Conservation (phyloP, 1,140 invertebrate genomes). For the Tetranychus urticae region DNA sequence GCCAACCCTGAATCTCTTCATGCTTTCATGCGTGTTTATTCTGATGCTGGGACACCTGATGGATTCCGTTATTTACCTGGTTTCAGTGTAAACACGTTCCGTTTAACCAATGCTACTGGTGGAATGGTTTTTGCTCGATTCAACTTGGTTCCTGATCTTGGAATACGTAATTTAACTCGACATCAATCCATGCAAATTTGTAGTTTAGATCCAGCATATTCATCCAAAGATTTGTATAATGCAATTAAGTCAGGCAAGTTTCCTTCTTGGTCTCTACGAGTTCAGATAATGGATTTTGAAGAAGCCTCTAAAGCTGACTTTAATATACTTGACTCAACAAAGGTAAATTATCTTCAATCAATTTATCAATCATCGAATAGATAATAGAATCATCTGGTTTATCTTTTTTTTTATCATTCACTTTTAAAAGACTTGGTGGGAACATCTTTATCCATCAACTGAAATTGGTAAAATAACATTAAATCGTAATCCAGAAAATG, state of each 20-base stretch:
- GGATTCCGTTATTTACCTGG: conserved; percentile 74
- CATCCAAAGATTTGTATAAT: conserved; percentile 64
- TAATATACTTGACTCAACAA: conserved; percentile 19
- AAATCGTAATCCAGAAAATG: conserved; percentile 69
- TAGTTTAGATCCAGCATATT: conserved; percentile 55
- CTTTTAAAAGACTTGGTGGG: conserved; percentile 34
- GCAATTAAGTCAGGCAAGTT: conserved; percentile 51
- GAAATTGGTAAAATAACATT: conserved; percentile 71
- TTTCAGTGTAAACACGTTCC: conserved; percentile 85
- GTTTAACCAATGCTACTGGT: conserved; percentile 43
- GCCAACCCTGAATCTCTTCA: not conserved
- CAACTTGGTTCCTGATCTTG: not conserved
- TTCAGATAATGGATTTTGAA: conserved; percentile 29
- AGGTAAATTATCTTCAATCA: conserved; percentile 32
- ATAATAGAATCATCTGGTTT: not conserved
- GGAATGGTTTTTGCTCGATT: not conserved
- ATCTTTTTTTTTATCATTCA: too few species aligned
- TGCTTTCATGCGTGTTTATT: not conserved
- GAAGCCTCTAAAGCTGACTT: not conserved
- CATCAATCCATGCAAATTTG: too few species aligned
- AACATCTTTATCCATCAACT: conserved; percentile 66
- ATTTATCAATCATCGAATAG: not conserved
- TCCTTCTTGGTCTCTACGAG: conserved; percentile 52
- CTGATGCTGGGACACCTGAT: not conserved
- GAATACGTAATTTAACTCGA: not conserved